phyloP scores from a whole-genome alignment of 2,113 vertebrate species.

The Odontesthes bonariensis region DNA sequence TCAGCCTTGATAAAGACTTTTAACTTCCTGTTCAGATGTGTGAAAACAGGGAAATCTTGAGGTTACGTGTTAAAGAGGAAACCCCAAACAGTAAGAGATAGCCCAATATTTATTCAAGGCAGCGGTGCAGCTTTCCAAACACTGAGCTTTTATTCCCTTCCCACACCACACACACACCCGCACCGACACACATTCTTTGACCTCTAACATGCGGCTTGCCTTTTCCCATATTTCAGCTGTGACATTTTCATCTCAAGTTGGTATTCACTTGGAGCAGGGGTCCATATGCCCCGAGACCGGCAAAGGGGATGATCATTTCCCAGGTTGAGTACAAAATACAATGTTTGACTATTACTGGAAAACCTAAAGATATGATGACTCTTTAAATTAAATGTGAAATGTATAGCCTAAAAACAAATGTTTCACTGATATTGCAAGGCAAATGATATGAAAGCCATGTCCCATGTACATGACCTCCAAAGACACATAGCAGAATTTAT shows the following conservation, averaged over 20 bases:
- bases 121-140: constrained; percentile 78
- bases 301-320: constrained; percentile 85
- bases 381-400: neutral
- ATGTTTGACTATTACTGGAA: neutral
- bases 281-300: constrained; percentile 83
- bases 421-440: neutral
- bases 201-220: constrained; percentile 32
- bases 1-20: constrained; percentile 40
- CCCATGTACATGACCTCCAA: neutral
- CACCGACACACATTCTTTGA: neutral
- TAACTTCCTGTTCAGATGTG: constrained; percentile 43
- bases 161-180: constrained; percentile 31
- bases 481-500: neutral
- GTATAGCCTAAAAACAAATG: neutral
- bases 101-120: constrained; percentile 77
- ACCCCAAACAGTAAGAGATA: constrained; percentile 52
- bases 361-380: neutral
- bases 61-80: constrained; percentile 55
- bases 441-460: neutral
- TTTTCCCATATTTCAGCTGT: constrained; percentile 81
- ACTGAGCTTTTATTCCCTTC: constrained; percentile 61
- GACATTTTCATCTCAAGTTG: constrained; percentile 81
- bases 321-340: constrained; percentile 79
- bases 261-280: constrained; percentile 77
- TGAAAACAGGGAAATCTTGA: constrained; percentile 46